Evolutionary conservation across 1,140 invertebrate genomes (phyloP), one percentile per base, ranked within the genome.

Genomic region (Drosophila tsacasi): DNA sequence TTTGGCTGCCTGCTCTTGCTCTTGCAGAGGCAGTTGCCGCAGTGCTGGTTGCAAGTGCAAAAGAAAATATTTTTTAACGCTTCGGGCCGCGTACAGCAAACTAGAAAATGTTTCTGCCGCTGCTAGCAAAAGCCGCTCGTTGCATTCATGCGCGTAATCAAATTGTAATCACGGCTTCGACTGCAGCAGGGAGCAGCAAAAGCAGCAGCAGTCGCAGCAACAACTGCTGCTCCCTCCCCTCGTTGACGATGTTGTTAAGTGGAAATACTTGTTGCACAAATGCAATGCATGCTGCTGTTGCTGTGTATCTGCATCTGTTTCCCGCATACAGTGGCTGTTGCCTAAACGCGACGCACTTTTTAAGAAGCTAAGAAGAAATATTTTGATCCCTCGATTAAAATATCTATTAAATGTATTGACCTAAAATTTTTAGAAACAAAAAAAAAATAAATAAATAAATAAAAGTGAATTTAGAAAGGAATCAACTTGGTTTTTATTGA

Each of bases 201-300:
- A 71, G 40, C 74, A 49, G 32, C 78, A 65, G 8, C 76, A 39
- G 50, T 44, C 19, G 42, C 42, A 44, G 39, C 79, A 75, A 60
- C 68, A 69, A 74, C 59, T 61, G 42, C 59, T 67, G 54, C 54
- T 62, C 50, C 65, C 81, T 67, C 40, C 54, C 67, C 44, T 44
- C 40, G 57, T 49, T 67, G 61, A 61, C 64, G 81, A 55, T 83
- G 80, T 40, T 89, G 85, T 89, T 87, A 91, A 91, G 89, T 91
- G 87, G 87, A 91, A 91, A 91, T 91, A 91, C 87, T 91, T 91
- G 87, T 91, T 91, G 87, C 87, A 91, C 87, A 91, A 91, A 91
- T 91, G 83, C 87, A 87, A 87, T 87, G 81, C 78, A 89, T 79
- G 83, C 81, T 83, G 69, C 61, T 40, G 79, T 44, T 69, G 66